phyloP scores from a whole-genome alignment of 2,113 vertebrate genomes.

The Brachyhypopomus gauderio region DNA sequence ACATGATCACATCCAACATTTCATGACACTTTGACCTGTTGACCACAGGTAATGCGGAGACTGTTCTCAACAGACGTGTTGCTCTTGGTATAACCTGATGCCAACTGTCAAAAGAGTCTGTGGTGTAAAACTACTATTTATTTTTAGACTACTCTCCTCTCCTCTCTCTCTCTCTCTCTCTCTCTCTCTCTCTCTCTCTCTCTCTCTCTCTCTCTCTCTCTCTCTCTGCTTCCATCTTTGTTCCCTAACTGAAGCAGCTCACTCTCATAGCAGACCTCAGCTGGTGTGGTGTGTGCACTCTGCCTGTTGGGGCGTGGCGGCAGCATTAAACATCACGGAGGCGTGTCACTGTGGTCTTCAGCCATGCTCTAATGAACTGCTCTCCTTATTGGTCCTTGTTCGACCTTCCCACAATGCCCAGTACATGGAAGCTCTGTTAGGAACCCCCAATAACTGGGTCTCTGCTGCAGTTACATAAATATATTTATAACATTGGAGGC shows the following conservation, averaged over 20 bases:
- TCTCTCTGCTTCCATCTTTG: slow-evolving; percentile 19
- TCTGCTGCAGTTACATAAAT: slow-evolving; percentile 8
- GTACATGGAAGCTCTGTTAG: slow-evolving; percentile 40
- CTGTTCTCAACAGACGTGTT: too few relatives aligned
- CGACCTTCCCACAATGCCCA: slow-evolving; percentile 25
- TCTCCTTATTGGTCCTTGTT: slow-evolving; percentile 67
- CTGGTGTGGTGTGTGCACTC: slow-evolving; percentile 51
- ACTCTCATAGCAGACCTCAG: slow-evolving; percentile 27
- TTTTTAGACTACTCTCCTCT: not conserved
- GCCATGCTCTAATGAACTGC: slow-evolving; percentile 66
- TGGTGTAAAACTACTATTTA: too few relatives aligned
- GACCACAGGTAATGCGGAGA: not conserved
- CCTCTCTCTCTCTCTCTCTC: not conserved
- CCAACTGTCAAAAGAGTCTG: slow-evolving; percentile 12
- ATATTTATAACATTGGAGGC: slow-evolving; percentile 19
- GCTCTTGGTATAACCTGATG: too few relatives aligned
- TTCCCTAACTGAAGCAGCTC: slow-evolving; percentile 36
- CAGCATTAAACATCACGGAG: slow-evolving; percentile 65
- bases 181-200: not conserved
- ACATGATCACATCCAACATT: too few relatives aligned
- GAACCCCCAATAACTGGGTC: not conserved
- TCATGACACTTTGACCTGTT: not conserved
- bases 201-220: not conserved
- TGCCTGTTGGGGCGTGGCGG: slow-evolving; percentile 56
- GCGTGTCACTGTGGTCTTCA: slow-evolving; percentile 59